Conservation (phyloP, 2,797 vertebrate species). For the Synanceia verrucosa region DNA sequence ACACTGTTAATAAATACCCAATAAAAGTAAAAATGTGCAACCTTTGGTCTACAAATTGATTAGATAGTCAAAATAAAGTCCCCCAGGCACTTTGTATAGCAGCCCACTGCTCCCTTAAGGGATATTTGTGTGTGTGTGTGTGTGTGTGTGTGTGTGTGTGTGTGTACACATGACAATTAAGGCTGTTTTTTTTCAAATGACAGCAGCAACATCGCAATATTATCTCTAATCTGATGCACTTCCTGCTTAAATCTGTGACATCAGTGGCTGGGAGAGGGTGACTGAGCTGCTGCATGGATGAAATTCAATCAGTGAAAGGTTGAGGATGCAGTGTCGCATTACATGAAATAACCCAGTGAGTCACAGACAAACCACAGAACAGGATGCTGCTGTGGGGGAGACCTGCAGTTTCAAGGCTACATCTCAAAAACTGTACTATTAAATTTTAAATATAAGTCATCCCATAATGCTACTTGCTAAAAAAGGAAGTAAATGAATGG, state of each 20-base stretch:
- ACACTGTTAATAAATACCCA: neutral
- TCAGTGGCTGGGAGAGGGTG: constrained; percentile 9
- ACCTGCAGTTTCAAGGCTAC: neutral
- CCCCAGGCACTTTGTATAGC: too few relatives aligned
- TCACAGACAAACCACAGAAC: constrained; percentile 39
- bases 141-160: too few relatives aligned
- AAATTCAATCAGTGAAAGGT: constrained; percentile 58
- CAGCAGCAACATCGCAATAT: neutral
- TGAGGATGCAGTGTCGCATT: constrained; percentile 49
- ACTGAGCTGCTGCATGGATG: constrained; percentile 34
- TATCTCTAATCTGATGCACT: constrained; percentile 35
- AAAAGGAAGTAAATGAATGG: neutral
- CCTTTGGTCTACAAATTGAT: too few relatives aligned
- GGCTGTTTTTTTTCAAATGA: too few relatives aligned
- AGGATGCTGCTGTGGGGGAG: constrained; percentile 18
- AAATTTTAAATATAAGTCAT: neutral
- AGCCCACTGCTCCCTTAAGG: too few relatives aligned
- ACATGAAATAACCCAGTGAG: constrained; percentile 39
- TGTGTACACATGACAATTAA: too few relatives aligned
- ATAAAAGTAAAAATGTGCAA: neutral
- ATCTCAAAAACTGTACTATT: neutral
- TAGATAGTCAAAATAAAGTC: too few relatives aligned
- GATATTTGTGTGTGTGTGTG: too few relatives aligned
- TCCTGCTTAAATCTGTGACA: constrained; percentile 22
- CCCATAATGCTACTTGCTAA: neutral